These are phyloP conservation scores for Tetanocera ferruginea DNA, from an alignment of 2,888 invertebrate genomes.

Conservation along the genomic window DNA sequence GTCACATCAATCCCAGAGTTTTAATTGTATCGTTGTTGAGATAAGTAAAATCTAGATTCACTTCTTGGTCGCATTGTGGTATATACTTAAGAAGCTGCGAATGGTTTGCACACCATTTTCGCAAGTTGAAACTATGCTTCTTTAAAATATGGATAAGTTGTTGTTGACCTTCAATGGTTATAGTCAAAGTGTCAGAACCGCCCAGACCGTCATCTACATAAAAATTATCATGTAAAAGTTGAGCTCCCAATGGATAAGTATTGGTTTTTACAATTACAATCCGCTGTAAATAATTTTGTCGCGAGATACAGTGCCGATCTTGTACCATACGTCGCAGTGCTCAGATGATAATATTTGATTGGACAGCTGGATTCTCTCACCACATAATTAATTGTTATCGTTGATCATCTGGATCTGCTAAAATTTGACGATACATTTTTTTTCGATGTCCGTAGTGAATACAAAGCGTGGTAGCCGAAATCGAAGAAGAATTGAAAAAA, in stretches of 20 bases:
- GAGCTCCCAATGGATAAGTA: background rate
- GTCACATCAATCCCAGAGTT: background rate
- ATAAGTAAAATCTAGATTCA: too few relatives aligned
- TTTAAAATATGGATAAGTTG: background rate
- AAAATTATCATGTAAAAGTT: background rate
- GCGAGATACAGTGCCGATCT: background rate
- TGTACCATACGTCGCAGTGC: background rate
- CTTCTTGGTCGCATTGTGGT: background rate
- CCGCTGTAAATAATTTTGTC: background rate
- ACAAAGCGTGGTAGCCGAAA: background rate
- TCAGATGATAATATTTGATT: too few relatives aligned
- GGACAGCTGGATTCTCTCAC: too few relatives aligned
- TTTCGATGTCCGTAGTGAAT: background rate
- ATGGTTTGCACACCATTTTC: too few relatives aligned
- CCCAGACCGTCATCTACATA: background rate
- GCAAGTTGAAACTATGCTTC: too few relatives aligned
- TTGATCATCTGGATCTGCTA: too few relatives aligned
- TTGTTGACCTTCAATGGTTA: background rate
- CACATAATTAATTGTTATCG: too few relatives aligned
- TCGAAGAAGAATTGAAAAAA: too few relatives aligned
- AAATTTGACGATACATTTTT: too few relatives aligned
- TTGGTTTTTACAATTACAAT: background rate
- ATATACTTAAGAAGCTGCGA: background rate
- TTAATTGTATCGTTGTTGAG: too few relatives aligned
- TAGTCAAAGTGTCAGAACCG: background rate